Conservation (phyloP, 2,113 vertebrate species). For the Brevimyrus niger region DNA sequence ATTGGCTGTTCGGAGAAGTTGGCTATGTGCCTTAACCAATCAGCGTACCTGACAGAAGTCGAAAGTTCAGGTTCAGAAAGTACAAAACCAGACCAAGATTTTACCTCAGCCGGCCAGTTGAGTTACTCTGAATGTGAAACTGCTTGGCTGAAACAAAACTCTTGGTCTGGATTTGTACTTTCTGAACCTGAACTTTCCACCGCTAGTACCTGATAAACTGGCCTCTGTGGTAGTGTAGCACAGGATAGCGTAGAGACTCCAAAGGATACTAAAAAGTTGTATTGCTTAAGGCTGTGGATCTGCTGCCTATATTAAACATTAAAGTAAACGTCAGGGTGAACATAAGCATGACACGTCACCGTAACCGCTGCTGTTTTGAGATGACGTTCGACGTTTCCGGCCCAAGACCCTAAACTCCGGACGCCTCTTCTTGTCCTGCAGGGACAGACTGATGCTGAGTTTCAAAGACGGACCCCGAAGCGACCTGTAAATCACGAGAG, state of each 20-base stretch:
- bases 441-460: neutral
- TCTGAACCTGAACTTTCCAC: too few relatives aligned
- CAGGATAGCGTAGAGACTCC: neutral
- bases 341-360: neutral
- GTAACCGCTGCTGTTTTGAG: neutral
- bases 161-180: too few relatives aligned
- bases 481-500: neutral
- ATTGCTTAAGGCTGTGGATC: neutral
- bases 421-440: neutral
- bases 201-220: neutral
- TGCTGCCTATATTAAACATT: neutral
- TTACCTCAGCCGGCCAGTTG: too few relatives aligned
- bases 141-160: too few relatives aligned
- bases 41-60: too few relatives aligned
- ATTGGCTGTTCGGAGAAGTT: neutral
- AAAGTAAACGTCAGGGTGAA: neutral
- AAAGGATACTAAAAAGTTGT: neutral
- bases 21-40: neutral
- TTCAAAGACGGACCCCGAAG: neutral
- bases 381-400: neutral
- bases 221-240: neutral
- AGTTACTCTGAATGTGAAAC: too few relatives aligned
- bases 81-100: too few relatives aligned
- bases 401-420: neutral
- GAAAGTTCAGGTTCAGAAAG: too few relatives aligned